phyloP scores from a whole-genome alignment of 2,888 invertebrate species.

The Drosophila kambysellisi region DNA sequence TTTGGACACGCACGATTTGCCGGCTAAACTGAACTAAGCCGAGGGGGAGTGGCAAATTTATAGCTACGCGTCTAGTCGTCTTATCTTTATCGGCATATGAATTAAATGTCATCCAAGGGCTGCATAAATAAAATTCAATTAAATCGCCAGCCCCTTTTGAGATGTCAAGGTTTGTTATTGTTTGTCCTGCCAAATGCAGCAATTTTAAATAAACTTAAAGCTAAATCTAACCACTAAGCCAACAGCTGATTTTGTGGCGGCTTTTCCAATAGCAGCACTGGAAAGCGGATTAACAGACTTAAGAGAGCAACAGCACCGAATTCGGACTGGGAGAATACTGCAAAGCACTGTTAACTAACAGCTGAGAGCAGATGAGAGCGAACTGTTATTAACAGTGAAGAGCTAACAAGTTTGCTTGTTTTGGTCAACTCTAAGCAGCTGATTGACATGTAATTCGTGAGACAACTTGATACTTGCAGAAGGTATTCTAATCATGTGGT shows the following conservation, averaged over 20 bases:
- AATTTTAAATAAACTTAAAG: slow-evolving; percentile 15
- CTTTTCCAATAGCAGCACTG: slow-evolving; percentile 54
- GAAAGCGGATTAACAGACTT: slow-evolving; percentile 4
- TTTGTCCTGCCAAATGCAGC: slow-evolving; percentile 20
- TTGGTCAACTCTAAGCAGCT: not conserved
- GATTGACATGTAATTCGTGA: slow-evolving; percentile 43
- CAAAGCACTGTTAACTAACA: slow-evolving; percentile 8
- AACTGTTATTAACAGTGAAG: not conserved
- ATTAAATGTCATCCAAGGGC: slow-evolving; percentile 16
- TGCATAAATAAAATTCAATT: slow-evolving; percentile 57
- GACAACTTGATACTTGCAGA: slow-evolving; percentile 9
- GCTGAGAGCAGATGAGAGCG: slow-evolving; percentile 2
- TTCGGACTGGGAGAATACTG: slow-evolving; percentile 6
- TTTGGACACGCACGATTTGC: slow-evolving; percentile 74
- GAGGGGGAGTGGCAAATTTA: slow-evolving; percentile 22
- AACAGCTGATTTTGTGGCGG: slow-evolving; percentile 67
- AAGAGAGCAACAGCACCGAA: slow-evolving; percentile 42
- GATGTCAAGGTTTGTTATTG: slow-evolving; percentile 29
- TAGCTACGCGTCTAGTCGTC: slow-evolving; percentile 11
- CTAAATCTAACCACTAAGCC: slow-evolving; percentile 6
- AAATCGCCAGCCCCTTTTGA: slow-evolving; percentile 19
- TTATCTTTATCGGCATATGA: slow-evolving; percentile 30
- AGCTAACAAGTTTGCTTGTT: not conserved
- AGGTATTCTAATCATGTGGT: not conserved
- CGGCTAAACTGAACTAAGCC: slow-evolving; percentile 20